phyloP scores from a whole-genome alignment of 2,797 vertebrate genomes.

The Loriculus beryllinus region DNA sequence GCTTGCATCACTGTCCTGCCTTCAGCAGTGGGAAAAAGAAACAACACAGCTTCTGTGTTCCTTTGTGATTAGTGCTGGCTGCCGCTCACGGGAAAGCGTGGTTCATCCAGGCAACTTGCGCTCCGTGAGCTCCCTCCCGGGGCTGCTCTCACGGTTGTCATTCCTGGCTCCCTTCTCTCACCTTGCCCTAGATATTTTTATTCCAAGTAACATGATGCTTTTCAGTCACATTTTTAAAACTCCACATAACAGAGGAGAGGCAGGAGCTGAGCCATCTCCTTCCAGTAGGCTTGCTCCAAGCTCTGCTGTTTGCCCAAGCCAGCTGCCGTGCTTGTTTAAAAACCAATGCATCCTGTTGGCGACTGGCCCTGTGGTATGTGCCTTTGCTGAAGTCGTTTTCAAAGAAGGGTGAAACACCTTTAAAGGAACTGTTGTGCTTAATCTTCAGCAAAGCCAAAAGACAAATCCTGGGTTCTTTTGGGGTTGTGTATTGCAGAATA shows the following conservation, averaged over 20 bases:
- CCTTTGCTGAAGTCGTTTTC: not conserved
- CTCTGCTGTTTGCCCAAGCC: not conserved
- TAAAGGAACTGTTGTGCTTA: not conserved
- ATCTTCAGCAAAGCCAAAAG: not conserved
- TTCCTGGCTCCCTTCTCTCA: not conserved
- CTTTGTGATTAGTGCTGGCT: not conserved
- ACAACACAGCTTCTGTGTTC: not conserved
- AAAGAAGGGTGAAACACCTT: not conserved
- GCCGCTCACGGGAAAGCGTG: not conserved
- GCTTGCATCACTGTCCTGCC: not conserved
- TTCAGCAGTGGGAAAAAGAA: not conserved
- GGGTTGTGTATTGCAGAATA: not conserved
- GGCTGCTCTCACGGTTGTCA: not conserved
- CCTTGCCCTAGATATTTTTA: not conserved
- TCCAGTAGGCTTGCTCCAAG: not conserved
- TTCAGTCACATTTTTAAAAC: not conserved
- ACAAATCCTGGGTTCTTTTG: not conserved
- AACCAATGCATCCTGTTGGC: not conserved
- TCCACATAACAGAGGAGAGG: not conserved
- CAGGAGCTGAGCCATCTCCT: not conserved
- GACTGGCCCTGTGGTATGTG: not conserved
- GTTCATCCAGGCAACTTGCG: not conserved
- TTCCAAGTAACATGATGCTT: not conserved
- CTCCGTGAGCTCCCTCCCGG: rapidly evolving
- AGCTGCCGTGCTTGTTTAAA: not conserved